Evolutionary conservation across 2,113 vertebrate species (phyloP).

Genomic region (Gobio gobio): DNA sequence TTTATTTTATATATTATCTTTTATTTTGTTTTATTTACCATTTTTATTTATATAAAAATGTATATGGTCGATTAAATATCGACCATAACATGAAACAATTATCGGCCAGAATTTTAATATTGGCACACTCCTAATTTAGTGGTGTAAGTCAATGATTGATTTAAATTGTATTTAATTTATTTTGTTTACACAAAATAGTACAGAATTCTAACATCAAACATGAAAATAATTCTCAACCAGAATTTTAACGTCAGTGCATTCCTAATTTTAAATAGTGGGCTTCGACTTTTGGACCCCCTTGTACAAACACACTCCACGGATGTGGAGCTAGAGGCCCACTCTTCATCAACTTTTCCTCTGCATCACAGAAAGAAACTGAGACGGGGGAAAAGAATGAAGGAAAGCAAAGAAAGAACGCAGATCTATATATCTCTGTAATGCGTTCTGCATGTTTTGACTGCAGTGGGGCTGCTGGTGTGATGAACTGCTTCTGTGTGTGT

Average conservation of each 20-base stretch:
- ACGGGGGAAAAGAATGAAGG: background rate
- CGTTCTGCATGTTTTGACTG: slow-evolving; percentile 37
- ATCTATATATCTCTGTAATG: slow-evolving; percentile 32
- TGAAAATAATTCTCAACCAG: background rate
- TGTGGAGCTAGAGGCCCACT: background rate
- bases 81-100: background rate
- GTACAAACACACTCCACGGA: background rate
- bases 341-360: slow-evolving; percentile 20
- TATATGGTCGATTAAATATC: no score
- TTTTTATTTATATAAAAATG: no score
- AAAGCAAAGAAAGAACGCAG: slow-evolving; percentile 15
- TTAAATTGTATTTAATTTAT: no score
- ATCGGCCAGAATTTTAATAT: background rate
- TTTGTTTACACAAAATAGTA: no score
- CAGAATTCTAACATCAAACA: no score
- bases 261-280: background rate
- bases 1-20: no score
- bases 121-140: background rate
- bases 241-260: background rate
- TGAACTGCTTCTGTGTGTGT: slow-evolving; percentile 9
- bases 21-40: no score
- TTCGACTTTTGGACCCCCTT: background rate
- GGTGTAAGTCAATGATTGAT: background rate
- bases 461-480: slow-evolving; percentile 38
- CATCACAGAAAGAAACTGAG: slow-evolving; percentile 7